These are phyloP conservation scores for Tetragonula carbonaria DNA, from an alignment of 2,888 invertebrate genomes.

Conservation along the genomic window DNA sequence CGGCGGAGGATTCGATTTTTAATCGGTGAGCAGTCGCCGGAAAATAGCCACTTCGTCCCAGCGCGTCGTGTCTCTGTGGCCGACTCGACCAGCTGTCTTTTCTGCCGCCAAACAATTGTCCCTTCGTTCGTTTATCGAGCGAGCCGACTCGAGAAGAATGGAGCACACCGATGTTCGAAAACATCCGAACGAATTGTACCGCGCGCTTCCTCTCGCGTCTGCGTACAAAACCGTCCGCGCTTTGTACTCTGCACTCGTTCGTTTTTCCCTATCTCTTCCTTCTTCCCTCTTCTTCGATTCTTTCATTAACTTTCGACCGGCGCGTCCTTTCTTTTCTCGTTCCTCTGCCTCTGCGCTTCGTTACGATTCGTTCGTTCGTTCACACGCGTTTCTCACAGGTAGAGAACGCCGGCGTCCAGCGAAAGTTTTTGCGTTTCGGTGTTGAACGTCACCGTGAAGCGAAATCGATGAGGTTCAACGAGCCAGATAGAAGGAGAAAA, in stretches of 20 bases:
- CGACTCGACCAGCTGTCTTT: constrained; percentile 80
- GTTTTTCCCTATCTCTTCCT: background rate
- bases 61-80: constrained; percentile 75
- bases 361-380: background rate
- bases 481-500: background rate
- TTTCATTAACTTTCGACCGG: background rate
- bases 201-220: constrained; percentile 33
- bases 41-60: constrained; percentile 83
- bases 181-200: constrained; percentile 36
- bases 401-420: background rate
- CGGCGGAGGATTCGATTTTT: constrained; percentile 81
- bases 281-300: background rate
- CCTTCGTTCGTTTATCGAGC: constrained; percentile 51
- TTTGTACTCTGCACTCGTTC: background rate
- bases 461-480: constrained; percentile 46
- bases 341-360: background rate
- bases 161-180: constrained; percentile 35
- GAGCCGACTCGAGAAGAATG: constrained; percentile 34
- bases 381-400: background rate
- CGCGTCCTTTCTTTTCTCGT: background rate
- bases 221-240: constrained; percentile 10
- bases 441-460: constrained; percentile 3
- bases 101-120: constrained; percentile 71
- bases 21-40: constrained; percentile 83
- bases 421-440: constrained; percentile 23